These are phyloP conservation scores for Oconnorella tubifera DNA, from an alignment of 2,888 invertebrate genomes.

Conservation along the genomic window DNA sequence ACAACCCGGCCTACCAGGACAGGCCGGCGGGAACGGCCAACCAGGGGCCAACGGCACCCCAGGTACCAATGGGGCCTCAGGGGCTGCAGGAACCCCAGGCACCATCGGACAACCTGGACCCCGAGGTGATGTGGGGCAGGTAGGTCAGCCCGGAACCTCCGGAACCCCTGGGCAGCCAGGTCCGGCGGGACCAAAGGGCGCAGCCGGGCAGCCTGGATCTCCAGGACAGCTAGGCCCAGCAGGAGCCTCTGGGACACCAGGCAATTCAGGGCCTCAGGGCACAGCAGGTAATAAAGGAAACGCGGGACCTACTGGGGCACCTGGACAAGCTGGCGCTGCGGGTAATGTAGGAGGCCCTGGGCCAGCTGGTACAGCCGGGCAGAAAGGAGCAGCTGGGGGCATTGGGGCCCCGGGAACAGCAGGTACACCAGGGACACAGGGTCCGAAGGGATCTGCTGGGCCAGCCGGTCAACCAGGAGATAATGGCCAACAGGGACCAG, in stretches of 20 bases:
- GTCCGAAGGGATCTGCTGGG: neutral
- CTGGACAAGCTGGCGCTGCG: constrained; percentile 19
- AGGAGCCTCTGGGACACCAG: constrained; percentile 20
- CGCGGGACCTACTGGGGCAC: constrained; percentile 10
- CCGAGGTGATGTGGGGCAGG: constrained; percentile 13
- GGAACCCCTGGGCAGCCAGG: constrained; percentile 26
- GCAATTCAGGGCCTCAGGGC: constrained; percentile 20
- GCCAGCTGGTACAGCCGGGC: constrained; percentile 15
- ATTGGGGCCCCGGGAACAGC: neutral
- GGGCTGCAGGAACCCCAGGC: constrained; percentile 26
- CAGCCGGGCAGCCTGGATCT: constrained; percentile 44
- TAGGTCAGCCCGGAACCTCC: constrained; percentile 24
- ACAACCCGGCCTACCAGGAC: constrained; percentile 19
- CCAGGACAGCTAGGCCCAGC: constrained; percentile 19
- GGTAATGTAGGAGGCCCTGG: constrained; percentile 28
- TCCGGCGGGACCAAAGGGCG: neutral
- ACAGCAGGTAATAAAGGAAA: constrained; percentile 20
- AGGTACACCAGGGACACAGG: constrained; percentile 6
- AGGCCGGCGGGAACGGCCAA: constrained; percentile 25
- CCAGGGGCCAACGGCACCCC: constrained; percentile 11
- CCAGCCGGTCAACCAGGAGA: constrained; percentile 15
- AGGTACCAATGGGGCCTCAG: constrained; percentile 22
- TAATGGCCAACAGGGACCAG: constrained; percentile 24
- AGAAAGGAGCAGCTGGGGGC: constrained; percentile 4
- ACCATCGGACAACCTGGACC: constrained; percentile 17